These are phyloP conservation scores for Mormyrus lacerda DNA, from an alignment of 2,113 vertebrate genomes.

Conservation along the genomic window DNA sequence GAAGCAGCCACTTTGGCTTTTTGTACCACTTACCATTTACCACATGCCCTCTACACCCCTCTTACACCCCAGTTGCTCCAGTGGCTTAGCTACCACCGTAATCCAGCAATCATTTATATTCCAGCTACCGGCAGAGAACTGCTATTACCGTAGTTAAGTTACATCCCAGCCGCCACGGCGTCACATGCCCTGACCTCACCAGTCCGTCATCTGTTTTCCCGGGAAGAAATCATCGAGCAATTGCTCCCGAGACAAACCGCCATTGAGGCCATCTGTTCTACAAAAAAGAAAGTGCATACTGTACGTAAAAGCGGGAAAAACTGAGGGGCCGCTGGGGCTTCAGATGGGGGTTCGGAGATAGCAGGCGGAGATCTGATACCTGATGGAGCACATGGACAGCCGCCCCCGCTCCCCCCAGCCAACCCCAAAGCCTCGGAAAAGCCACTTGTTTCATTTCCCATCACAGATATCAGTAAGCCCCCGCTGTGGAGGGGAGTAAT, in stretches of 20 bases:
- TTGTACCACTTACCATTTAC: background rate
- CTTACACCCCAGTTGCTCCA: background rate
- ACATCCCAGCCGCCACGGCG: background rate
- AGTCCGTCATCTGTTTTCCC: background rate
- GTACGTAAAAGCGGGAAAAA: background rate
- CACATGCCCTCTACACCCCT: background rate
- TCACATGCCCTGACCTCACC: background rate
- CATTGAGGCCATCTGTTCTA: background rate
- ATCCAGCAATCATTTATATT: background rate
- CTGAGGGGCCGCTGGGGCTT: background rate
- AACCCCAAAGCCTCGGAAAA: background rate
- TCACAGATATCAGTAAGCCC: background rate
- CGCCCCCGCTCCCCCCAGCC: background rate
- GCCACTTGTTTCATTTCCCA: conserved; percentile 6
- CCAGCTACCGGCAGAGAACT: background rate
- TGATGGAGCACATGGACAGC: background rate
- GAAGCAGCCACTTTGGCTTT: background rate
- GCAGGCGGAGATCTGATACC: background rate
- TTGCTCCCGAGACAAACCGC: background rate
- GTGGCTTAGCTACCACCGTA: background rate
- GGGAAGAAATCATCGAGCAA: background rate
- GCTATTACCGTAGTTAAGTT: background rate
- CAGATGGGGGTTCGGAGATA: background rate
- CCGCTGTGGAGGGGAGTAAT: background rate
- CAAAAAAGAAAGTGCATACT: background rate